Evolutionary conservation across 1,140 invertebrate genomes (phyloP).

Genomic region (Sipha flava): DNA sequence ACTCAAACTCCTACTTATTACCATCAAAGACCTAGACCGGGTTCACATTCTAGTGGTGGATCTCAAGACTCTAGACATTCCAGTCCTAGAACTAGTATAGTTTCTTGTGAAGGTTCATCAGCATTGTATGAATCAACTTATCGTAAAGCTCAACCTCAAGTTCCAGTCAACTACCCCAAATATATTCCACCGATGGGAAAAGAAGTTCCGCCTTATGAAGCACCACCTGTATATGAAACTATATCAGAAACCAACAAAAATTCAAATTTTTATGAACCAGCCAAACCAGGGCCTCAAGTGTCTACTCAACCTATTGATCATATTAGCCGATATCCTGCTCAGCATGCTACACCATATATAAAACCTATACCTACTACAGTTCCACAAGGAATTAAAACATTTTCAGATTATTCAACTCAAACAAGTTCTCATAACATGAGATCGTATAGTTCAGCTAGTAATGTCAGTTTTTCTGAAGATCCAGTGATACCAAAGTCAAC

Average conservation of each 20-base stretch:
- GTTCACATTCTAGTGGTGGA: conserved; percentile 48
- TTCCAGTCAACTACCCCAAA: conserved; percentile 53
- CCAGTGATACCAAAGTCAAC: background rate
- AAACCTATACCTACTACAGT: background rate
- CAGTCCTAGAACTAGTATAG: conserved; percentile 47
- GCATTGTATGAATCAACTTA: conserved; percentile 48
- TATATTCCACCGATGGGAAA: conserved; percentile 44
- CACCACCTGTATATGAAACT: conserved; percentile 63
- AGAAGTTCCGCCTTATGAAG: conserved; percentile 50
- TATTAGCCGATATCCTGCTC: conserved; percentile 35
- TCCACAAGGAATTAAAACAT: background rate
- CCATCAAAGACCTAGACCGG: conserved; percentile 49
- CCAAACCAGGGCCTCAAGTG: conserved; percentile 48
- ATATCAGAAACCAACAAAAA: conserved; percentile 50
- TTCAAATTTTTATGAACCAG: conserved; percentile 43
- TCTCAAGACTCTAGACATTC: conserved; percentile 49
- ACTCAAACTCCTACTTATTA: conserved; percentile 53
- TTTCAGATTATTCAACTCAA: background rate
- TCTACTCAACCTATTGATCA: conserved; percentile 35
- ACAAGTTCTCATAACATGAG: background rate
- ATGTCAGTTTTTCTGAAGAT: background rate
- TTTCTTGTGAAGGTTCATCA: conserved; percentile 37
- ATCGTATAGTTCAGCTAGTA: background rate
- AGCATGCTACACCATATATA: background rate
- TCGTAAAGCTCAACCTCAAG: conserved; percentile 60